Evolutionary conservation across 1,140 invertebrate species (phyloP).

Genomic region (Leptopilina clavipes): DNA sequence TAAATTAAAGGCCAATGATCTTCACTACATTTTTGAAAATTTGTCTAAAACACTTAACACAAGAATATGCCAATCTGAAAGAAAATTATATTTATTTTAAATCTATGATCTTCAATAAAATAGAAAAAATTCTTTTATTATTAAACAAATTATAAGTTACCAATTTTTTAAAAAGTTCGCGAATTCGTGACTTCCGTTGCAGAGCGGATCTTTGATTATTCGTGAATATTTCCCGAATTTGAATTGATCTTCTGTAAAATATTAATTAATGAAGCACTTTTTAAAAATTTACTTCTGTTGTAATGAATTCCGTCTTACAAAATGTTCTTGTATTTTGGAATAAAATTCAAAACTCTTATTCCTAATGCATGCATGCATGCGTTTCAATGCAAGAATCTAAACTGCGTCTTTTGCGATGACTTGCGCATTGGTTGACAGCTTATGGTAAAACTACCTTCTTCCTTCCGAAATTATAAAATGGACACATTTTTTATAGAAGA

Average conservation of each 20-base stretch:
- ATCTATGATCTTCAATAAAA: background rate
- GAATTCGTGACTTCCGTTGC: background rate
- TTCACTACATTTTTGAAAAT: background rate
- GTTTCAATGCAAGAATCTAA: background rate
- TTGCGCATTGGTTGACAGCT: background rate
- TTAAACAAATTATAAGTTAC: background rate
- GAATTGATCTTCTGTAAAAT: background rate
- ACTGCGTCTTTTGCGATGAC: background rate
- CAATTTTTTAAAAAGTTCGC: background rate
- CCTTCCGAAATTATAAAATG: background rate
- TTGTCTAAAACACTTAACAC: background rate
- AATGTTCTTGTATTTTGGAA: no score
- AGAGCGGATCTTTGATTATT: background rate
- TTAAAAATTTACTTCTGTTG: background rate
- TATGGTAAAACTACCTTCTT: background rate
- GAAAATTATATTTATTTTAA: no score
- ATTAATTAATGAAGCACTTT: background rate
- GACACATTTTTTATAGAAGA: background rate
- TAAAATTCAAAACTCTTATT: no score
- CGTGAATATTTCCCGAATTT: background rate
- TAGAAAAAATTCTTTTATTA: background rate
- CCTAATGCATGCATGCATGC: background rate
- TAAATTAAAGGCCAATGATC: background rate
- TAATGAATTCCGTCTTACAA: no score
- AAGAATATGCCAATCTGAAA: background rate